These are phyloP conservation scores for Micromussa lordhowensis DNA, from an alignment of 92 coral and sea anemone genomes.

Conservation along the genomic window DNA sequence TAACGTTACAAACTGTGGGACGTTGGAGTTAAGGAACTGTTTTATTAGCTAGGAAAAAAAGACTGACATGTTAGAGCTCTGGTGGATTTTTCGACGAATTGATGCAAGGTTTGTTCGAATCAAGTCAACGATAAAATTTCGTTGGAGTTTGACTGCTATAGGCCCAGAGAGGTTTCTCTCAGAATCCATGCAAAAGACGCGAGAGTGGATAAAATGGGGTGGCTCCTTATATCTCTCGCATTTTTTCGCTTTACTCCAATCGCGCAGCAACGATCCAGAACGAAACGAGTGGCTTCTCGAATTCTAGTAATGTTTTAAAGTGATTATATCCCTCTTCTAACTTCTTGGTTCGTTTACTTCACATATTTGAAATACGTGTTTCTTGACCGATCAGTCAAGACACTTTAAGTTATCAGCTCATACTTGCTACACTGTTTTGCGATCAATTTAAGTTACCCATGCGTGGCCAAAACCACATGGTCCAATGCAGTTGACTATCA, in stretches of 20 bases:
- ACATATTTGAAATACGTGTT: neutral
- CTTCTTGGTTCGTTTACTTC: neutral
- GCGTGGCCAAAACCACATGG: neutral
- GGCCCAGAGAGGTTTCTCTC: neutral
- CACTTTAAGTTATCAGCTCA: neutral
- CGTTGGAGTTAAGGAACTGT: too few relatives aligned
- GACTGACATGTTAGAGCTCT: too few relatives aligned
- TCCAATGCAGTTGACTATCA: neutral
- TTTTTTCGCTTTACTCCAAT: neutral
- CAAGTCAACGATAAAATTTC: neutral
- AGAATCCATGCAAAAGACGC: neutral
- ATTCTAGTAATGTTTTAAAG: neutral
- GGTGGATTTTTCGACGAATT: neutral
- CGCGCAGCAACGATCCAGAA: neutral
- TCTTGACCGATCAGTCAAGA: constrained; percentile 16
- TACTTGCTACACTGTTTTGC: constrained; percentile 8
- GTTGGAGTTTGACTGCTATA: neutral
- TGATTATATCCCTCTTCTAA: neutral
- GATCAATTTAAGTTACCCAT: neutral
- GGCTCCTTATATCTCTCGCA: neutral
- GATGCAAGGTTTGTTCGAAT: neutral
- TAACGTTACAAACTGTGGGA: too few relatives aligned
- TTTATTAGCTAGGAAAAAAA: too few relatives aligned
- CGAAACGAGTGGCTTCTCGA: neutral
- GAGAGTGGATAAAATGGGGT: too few relatives aligned